These are phyloP conservation scores for Sebastes ruberrimus DNA, from an alignment of 2,797 vertebrate species.

Conservation along the genomic window DNA sequence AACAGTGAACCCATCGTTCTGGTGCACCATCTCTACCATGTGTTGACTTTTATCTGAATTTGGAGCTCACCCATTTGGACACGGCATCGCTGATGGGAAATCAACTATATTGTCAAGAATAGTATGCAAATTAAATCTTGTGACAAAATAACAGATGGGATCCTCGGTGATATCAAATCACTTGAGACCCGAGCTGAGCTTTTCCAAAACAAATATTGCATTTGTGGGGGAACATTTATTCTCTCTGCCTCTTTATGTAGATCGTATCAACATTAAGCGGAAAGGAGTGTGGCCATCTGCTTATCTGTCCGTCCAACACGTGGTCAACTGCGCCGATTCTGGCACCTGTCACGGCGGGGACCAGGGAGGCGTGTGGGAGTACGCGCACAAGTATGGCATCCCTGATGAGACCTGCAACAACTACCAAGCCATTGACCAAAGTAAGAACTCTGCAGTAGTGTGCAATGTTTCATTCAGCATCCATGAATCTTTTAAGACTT, in stretches of 20 bases:
- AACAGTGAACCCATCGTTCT: neutral
- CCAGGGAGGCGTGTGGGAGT: conserved; percentile 86
- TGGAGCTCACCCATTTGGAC: neutral
- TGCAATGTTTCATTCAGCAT: neutral
- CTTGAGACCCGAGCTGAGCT: neutral
- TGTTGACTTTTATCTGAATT: neutral
- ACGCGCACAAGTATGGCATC: conserved; percentile 86
- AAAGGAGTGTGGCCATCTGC: conserved; percentile 89
- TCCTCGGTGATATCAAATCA: neutral
- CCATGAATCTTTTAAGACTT: neutral
- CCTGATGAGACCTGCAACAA: conserved; percentile 96
- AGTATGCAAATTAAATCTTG: conserved; percentile 21
- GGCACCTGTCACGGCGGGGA: conserved; percentile 90
- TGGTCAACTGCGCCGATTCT: conserved; percentile 84
- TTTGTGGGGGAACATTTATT: neutral
- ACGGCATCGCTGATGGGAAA: neutral
- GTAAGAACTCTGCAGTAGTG: conserved; percentile 36
- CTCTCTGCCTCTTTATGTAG: conserved; percentile 59
- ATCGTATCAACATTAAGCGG: conserved; percentile 92
- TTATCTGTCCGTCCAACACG: conserved; percentile 91
- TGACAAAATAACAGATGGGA: conserved; percentile 28
- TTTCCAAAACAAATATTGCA: conserved; percentile 8
- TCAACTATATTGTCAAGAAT: neutral
- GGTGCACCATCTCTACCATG: neutral
- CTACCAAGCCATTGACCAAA: conserved; percentile 92